These are phyloP conservation scores for Melopsittacus undulatus DNA, from an alignment of 2,797 vertebrate species.

Conservation along the genomic window DNA sequence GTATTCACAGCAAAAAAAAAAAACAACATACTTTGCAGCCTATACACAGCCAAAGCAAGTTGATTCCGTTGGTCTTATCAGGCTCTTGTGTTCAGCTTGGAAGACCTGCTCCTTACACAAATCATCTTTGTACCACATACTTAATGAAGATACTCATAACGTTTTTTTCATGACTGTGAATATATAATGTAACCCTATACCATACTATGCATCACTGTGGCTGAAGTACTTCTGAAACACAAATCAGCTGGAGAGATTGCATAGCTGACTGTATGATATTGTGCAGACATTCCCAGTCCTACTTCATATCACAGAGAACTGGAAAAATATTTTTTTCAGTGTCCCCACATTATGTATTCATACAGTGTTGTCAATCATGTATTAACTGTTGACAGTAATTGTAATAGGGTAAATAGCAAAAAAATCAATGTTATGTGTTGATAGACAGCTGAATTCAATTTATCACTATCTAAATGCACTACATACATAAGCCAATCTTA, in stretches of 20 bases:
- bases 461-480: no score
- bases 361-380: not conserved
- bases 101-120: not conserved
- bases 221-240: not conserved
- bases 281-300: not conserved
- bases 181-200: not conserved
- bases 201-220: not conserved
- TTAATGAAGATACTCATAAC: not conserved
- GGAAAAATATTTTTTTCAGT: no score
- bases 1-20: not conserved
- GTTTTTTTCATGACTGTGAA: not conserved
- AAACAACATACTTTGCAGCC: no score
- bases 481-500: no score
- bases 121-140: not conserved
- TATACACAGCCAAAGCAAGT: no score
- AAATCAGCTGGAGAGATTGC: not conserved
- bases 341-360: no score
- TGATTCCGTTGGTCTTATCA: not conserved
- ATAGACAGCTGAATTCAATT: no score
- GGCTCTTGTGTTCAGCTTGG: not conserved
- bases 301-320: not conserved
- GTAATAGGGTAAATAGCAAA: not conserved
- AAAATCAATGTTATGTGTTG: not conserved
- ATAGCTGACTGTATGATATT: not conserved
- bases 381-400: not conserved